Evolutionary conservation across 2,888 invertebrate genomes (phyloP).

Genomic region (Drosophila hawaiiensis): DNA sequence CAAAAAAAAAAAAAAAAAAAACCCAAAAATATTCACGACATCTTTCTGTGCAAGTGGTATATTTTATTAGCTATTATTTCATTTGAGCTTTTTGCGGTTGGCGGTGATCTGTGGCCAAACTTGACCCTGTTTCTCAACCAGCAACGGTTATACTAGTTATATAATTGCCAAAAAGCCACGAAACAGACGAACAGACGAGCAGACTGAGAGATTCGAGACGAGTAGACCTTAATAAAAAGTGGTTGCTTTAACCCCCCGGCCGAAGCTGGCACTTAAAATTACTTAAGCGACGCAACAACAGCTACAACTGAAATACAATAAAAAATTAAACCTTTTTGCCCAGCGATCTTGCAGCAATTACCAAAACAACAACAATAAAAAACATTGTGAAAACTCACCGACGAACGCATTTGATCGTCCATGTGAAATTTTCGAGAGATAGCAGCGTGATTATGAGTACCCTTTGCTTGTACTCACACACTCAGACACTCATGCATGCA

Average conservation of each 20-base stretch:
- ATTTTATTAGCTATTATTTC: conserved; percentile 53
- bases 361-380: conserved; percentile 5
- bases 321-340: conserved; percentile 31
- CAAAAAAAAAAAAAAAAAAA: not conserved
- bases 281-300: conserved; percentile 44
- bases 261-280: conserved; percentile 61
- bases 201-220: conserved; percentile 6
- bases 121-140: conserved; percentile 72
- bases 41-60: conserved; percentile 25
- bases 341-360: conserved; percentile 39
- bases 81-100: conserved; percentile 42
- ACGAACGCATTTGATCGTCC: conserved; percentile 42
- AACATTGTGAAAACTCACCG: conserved; percentile 46
- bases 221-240: conserved; percentile 42
- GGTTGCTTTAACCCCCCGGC: conserved; percentile 65
- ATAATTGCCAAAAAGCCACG: conserved; percentile 65
- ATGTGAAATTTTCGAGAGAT: conserved; percentile 58
- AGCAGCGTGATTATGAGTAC: conserved; percentile 21
- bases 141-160: conserved; percentile 57
- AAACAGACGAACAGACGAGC: conserved; percentile 27
- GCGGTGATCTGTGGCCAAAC: conserved; percentile 66
- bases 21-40: not conserved
- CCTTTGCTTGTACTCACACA: conserved; percentile 31
- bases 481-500: conserved; percentile 26
- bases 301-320: conserved; percentile 21